Conservation (phyloP, 2,888 invertebrate genomes). For the Aproaerema taeniolella region DNA sequence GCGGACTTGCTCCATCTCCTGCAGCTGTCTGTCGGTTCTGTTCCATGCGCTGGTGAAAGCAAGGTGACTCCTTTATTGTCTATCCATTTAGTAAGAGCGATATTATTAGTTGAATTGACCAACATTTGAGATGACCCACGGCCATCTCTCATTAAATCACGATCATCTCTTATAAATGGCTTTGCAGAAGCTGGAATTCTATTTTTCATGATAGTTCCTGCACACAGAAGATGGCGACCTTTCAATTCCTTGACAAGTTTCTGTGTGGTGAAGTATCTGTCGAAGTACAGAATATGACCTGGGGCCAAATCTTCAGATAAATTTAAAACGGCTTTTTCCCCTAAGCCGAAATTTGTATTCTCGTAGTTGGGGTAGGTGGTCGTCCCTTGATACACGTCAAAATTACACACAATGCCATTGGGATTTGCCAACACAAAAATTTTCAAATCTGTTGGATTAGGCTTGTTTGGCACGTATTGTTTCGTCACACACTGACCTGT, state of each 20-base stretch:
- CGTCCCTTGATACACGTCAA: too few relatives aligned
- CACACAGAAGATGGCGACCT: slow-evolving; percentile 1
- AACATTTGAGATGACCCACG: neutral
- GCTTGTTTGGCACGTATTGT: slow-evolving; percentile 20
- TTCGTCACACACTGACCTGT: slow-evolving; percentile 14
- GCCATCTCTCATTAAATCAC: neutral
- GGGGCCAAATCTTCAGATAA: slow-evolving; percentile 16
- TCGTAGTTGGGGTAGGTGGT: slow-evolving; percentile 12
- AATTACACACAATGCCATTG: slow-evolving; percentile 18
- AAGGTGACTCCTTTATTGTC: neutral
- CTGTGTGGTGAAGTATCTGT: slow-evolving; percentile 20
- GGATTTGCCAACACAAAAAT: slow-evolving; percentile 22
- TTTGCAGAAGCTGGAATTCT: slow-evolving; percentile 10
- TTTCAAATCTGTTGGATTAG: slow-evolving; percentile 20
- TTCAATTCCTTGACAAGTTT: slow-evolving; percentile 12
- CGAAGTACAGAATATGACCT: slow-evolving; percentile 20
- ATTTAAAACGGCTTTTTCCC: slow-evolving; percentile 16
- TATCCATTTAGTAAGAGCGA: neutral
- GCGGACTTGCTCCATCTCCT: neutral
- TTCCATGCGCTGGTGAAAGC: neutral
- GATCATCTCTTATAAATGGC: neutral
- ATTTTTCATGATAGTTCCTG: slow-evolving; percentile 19
- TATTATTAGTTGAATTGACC: neutral
- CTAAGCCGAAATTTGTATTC: too few relatives aligned
- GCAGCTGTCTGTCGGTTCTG: neutral